These are phyloP conservation scores for Macroglossus sobrinus DNA, from an alignment of 2,113 vertebrate species.

Conservation along the genomic window DNA sequence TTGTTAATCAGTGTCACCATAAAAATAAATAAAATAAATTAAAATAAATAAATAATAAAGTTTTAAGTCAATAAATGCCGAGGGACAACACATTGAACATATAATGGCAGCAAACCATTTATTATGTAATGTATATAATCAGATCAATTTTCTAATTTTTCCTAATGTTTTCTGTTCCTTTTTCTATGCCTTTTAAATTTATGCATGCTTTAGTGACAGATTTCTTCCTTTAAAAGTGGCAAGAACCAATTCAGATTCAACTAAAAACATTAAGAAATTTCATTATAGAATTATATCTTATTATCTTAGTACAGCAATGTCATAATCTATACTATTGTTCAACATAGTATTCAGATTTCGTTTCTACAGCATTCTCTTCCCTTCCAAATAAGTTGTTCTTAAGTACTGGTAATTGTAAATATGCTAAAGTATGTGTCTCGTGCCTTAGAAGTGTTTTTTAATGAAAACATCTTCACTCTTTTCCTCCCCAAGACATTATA, in stretches of 20 bases:
- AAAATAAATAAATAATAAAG: neutral
- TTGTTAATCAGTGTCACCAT: too few species aligned
- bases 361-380: neutral
- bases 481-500: neutral
- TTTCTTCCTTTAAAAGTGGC: neutral
- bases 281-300: neutral
- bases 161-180: neutral
- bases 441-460: neutral
- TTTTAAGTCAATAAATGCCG: neutral
- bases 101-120: neutral
- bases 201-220: neutral
- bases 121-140: neutral
- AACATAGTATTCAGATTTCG: neutral
- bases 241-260: neutral
- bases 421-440: neutral
- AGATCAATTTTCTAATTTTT: neutral
- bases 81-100: neutral
- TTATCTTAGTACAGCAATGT: neutral
- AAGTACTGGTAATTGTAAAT: neutral
- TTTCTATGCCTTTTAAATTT: neutral
- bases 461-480: neutral
- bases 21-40: too few species aligned
- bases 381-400: neutral
- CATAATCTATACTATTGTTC: neutral
- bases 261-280: neutral